Evolutionary conservation across 1,140 invertebrate genomes (phyloP).

Genomic region (Neodiprion virginianus): DNA sequence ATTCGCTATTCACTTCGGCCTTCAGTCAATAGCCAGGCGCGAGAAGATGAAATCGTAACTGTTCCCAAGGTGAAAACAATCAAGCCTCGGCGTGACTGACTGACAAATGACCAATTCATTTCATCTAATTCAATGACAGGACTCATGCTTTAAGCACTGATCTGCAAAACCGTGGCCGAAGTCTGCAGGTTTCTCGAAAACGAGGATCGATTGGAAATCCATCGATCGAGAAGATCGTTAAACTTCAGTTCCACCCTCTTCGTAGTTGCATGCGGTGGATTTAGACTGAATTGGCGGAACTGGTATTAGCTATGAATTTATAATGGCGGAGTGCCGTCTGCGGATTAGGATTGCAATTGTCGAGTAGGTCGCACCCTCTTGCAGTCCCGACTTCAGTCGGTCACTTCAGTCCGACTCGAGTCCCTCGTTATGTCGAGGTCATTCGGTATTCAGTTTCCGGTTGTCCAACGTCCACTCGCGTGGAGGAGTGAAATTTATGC

Average conservation of each 20-base stretch:
- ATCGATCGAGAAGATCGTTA: not conserved
- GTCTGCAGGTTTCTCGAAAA: no score
- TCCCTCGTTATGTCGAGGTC: not conserved
- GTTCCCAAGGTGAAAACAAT: no score
- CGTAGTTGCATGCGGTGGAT: no score
- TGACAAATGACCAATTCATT: no score
- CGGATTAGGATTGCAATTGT: not conserved
- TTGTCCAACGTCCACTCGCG: not conserved
- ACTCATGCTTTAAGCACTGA: no score
- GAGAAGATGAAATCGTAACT: no score
- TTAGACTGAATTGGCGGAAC: not conserved
- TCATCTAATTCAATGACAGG: no score
- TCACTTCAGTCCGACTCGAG: not conserved
- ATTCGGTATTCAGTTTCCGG: not conserved
- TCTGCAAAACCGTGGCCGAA: no score
- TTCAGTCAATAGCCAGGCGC: no score
- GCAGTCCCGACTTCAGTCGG: not conserved
- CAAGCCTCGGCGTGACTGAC: no score
- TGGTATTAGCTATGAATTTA: not conserved
- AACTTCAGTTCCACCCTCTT: not conserved
- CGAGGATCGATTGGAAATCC: not conserved
- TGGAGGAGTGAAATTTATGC: not conserved
- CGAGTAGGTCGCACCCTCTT: not conserved
- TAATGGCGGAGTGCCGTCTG: not conserved
- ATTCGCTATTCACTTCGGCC: no score